Percentiles rank a stretch among this genome's conserved stretches.
These are phyloP conservation scores for Chroicocephalus ridibundus DNA, from an alignment of 2,113 vertebrate genomes.

Conservation along the genomic window DNA sequence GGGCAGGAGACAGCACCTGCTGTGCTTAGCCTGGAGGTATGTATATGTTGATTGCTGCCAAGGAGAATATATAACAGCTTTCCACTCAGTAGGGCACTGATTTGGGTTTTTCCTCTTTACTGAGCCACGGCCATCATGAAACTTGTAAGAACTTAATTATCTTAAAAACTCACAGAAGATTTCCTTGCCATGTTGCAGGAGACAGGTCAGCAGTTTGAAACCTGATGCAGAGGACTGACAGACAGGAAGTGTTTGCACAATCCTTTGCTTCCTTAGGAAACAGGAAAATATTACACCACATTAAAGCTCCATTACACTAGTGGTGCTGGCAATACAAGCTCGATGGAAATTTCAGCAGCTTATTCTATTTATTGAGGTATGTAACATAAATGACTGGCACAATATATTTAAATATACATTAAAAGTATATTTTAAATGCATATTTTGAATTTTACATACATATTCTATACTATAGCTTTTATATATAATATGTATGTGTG, in stretches of 20 bases:
- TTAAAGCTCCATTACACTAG: neutral
- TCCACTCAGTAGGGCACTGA: neutral
- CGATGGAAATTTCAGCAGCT: neutral
- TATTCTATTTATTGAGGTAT: neutral
- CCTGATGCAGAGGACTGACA: neutral
- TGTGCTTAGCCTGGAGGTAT: neutral
- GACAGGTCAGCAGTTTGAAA: neutral
- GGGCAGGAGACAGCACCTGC: neutral
- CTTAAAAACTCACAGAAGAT: neutral
- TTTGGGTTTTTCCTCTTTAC: neutral
- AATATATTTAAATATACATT: neutral
- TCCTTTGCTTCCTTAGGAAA: neutral
- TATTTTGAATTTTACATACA: neutral
- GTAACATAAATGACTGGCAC: neutral
- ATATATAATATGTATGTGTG: neutral
- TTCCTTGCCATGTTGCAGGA: neutral
- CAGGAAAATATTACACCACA: neutral
- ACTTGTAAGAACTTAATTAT: neutral
- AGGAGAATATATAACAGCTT: slow-evolving; percentile 6
- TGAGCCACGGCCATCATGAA: rapidly evolving
- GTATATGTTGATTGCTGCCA: neutral
- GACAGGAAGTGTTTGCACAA: neutral
- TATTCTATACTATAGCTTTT: neutral
- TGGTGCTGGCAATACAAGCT: neutral
- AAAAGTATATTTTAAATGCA: neutral